These are phyloP conservation scores for Chrosomus eos DNA, from an alignment of 2,797 vertebrate species.

Conservation along the genomic window DNA sequence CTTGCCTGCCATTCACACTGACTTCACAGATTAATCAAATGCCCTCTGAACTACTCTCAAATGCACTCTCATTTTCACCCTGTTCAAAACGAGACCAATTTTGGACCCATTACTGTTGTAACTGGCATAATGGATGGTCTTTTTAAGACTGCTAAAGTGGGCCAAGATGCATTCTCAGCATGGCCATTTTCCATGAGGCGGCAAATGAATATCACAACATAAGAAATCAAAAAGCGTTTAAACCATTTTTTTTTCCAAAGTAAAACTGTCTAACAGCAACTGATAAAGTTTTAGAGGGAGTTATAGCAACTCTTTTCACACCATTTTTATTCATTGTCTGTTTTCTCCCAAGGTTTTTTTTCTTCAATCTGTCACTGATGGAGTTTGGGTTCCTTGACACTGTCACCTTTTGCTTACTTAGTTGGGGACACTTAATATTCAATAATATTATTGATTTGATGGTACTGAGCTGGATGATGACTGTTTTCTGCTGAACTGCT, in stretches of 20 bases:
- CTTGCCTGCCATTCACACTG: slow-evolving; percentile 71
- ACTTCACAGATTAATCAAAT: slow-evolving; percentile 79
- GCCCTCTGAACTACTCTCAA: slow-evolving; percentile 60
- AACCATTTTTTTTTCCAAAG: not conserved
- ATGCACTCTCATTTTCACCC: slow-evolving; percentile 59
- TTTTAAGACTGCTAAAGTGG: slow-evolving; percentile 67
- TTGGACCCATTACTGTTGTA: slow-evolving; percentile 59
- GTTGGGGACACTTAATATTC: not conserved
- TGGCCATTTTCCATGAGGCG: not conserved
- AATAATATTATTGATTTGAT: not conserved
- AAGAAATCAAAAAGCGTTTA: not conserved
- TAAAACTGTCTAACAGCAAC: not conserved
- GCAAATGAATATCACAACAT: not conserved
- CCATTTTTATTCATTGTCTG: too few species aligned
- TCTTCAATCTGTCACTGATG: not conserved
- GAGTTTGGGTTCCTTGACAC: not conserved
- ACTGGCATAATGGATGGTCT: slow-evolving; percentile 66
- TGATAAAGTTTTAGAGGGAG: not conserved
- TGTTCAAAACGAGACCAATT: slow-evolving; percentile 37
- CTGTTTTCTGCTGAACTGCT: too few species aligned
- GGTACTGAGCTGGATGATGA: too few species aligned
- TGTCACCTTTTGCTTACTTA: not conserved
- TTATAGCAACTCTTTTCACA: too few species aligned
- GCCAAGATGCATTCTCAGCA: slow-evolving; percentile 57
- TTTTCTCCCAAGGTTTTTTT: not conserved